Percentiles rank a stretch among this genome's conserved stretches.
Evolutionary conservation across 35 echinoderm and acorn worm genomes (phyloP).

Genomic region (Hemicentrotus pulcherrimus): DNA sequence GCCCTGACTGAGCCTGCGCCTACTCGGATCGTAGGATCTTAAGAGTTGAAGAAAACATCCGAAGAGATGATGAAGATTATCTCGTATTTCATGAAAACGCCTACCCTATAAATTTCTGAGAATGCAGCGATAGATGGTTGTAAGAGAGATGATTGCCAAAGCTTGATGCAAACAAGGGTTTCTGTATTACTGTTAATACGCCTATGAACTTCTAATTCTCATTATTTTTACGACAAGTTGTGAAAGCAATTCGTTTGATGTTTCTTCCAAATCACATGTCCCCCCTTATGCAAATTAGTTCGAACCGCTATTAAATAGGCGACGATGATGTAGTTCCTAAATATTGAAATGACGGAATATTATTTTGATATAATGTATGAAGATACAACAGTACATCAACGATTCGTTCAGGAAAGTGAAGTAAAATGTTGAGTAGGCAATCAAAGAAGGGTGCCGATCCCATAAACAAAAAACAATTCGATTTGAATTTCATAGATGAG

Average conservation of each 20-base stretch:
- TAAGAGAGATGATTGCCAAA: not conserved
- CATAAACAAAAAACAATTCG: not conserved
- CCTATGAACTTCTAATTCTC: not conserved
- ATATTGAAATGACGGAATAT: not conserved
- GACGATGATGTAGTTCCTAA: not conserved
- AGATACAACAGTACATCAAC: not conserved
- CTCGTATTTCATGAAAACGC: not conserved
- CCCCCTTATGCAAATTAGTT: not conserved
- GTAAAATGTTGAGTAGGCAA: not conserved
- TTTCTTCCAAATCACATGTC: not conserved
- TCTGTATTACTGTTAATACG: not conserved
- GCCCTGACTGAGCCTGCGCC: not conserved
- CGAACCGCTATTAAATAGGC: not conserved
- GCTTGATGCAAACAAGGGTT: not conserved
- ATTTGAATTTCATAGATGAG: not conserved
- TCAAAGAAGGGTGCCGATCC: not conserved
- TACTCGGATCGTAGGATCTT: not conserved
- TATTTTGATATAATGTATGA: not conserved
- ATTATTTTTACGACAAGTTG: not conserved
- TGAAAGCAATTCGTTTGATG: not conserved
- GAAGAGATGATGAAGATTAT: not conserved
- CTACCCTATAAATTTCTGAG: not conserved
- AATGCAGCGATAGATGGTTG: not conserved
- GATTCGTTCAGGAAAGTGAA: not conserved
- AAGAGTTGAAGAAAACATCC: constrained; percentile 1